A percentile compares a stretch with the other conserved stretches of the same genome.
phyloP scores from a whole-genome alignment of 2,113 vertebrate species.

The Tragelaphus strepsiceros region DNA sequence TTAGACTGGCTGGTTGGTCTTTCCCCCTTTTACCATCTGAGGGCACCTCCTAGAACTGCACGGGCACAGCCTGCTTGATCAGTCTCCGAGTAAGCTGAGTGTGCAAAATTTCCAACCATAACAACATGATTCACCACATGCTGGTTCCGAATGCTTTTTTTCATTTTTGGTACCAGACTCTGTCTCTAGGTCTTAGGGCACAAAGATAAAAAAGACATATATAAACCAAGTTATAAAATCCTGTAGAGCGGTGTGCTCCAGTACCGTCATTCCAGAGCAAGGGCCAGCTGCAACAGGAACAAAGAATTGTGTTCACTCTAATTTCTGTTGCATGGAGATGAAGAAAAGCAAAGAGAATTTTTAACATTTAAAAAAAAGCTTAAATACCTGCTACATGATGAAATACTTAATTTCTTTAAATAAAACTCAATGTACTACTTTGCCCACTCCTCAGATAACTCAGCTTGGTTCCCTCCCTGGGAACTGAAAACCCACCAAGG shows the following conservation, averaged over 20 bases:
- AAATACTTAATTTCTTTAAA: slow-evolving; percentile 29
- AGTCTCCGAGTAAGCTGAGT: not conserved
- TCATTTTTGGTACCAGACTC: not conserved
- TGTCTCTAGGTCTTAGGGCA: not conserved
- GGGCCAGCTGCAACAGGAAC: not conserved
- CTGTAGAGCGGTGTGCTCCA: too few relatives aligned
- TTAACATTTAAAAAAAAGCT: not conserved
- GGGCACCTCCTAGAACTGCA: not conserved
- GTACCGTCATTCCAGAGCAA: not conserved
- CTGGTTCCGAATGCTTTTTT: not conserved
- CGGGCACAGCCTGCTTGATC: fast-evolving
- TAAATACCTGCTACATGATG: not conserved
- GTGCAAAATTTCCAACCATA: not conserved
- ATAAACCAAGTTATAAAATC: not conserved
- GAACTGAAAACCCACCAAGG: not conserved
- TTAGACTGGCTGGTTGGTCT: not conserved
- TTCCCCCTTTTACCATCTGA: not conserved
- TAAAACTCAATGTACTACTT: not conserved
- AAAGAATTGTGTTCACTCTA: not conserved
- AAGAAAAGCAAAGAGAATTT: not conserved
- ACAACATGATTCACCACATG: not conserved
- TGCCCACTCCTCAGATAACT: not conserved
- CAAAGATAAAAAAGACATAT: not conserved
- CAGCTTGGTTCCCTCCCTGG: not conserved
- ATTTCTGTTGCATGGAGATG: not conserved